phyloP scores from a whole-genome alignment of 2,888 invertebrate genomes.

The Mechanitis messenoides region DNA sequence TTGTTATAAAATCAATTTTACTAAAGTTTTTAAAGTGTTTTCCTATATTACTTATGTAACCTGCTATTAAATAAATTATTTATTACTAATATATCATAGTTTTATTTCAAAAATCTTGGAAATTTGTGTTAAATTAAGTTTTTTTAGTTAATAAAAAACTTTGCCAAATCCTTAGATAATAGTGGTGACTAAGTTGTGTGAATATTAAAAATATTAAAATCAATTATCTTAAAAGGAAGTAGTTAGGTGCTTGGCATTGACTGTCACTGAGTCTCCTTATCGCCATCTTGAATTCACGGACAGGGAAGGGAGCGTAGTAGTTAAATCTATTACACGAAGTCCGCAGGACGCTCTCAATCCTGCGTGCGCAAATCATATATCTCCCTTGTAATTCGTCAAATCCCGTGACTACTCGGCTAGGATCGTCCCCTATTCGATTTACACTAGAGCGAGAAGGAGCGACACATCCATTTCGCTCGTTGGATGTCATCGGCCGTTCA shows the following conservation, averaged over 20 bases:
- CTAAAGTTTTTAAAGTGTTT: neutral
- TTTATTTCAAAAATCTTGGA: too few relatives aligned
- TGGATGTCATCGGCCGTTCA: constrained; percentile 66
- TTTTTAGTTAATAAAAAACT: too few relatives aligned
- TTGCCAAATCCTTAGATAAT: too few relatives aligned
- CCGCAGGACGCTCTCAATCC: constrained; percentile 38
- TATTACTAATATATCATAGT: too few relatives aligned
- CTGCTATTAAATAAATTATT: neutral
- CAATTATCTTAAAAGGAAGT: constrained; percentile 20
- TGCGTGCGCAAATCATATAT: constrained; percentile 62
- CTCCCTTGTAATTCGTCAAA: constrained; percentile 40
- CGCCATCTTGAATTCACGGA: constrained; percentile 27
- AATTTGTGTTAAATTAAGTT: too few relatives aligned
- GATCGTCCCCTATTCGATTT: constrained; percentile 28
- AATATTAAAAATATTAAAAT: constrained; percentile 11
- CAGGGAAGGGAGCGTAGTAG: constrained; percentile 18
- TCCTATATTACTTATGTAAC: neutral
- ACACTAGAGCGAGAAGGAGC: constrained; percentile 34
- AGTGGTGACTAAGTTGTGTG: neutral
- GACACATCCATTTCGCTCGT: constrained; percentile 39
- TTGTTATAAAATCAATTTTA: constrained; percentile 14
- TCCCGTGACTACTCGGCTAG: constrained; percentile 39
- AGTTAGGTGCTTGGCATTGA: constrained; percentile 16
- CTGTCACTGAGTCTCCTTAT: constrained; percentile 24
- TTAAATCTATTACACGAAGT: constrained; percentile 23